Evolutionary conservation across 2,888 invertebrate species (phyloP).

Genomic region (Athalia cordata): DNA sequence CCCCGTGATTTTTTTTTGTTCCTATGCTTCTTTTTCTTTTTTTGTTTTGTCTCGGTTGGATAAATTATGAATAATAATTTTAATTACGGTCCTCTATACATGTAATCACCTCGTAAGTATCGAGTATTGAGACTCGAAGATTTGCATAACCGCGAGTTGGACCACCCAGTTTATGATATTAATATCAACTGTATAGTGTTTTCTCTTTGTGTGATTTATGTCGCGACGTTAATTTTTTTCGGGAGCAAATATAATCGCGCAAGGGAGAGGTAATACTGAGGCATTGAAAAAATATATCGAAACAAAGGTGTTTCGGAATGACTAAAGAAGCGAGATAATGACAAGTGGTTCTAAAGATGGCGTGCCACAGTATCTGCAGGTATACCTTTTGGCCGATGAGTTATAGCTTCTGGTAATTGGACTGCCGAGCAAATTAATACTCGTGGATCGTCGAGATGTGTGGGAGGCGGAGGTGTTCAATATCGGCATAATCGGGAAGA

Average conservation of each 20-base stretch:
- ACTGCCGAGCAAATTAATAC: conserved; percentile 50
- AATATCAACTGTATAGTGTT: conserved; percentile 9
- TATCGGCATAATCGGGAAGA: background rate
- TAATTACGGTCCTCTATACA: background rate
- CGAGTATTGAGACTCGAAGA: background rate
- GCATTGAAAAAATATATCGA: background rate
- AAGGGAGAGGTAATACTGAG: conserved; percentile 48
- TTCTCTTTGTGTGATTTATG: conserved; percentile 33
- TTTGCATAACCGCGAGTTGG: background rate
- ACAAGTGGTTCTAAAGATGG: conserved; percentile 41
- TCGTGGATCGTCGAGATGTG: conserved; percentile 1
- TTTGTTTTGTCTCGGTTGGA: too few relatives aligned
- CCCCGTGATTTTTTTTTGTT: background rate
- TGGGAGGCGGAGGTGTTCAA: conserved; percentile 18
- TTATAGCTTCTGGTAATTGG: conserved; percentile 50
- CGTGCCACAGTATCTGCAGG: background rate
- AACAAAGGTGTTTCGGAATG: conserved; percentile 37
- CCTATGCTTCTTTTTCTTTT: too few relatives aligned
- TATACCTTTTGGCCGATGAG: conserved; percentile 41
- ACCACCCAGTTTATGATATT: conserved; percentile 32
- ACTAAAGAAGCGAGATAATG: conserved; percentile 45
- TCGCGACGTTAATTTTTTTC: conserved; percentile 30
- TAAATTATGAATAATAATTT: conserved; percentile 1
- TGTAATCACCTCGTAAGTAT: background rate
- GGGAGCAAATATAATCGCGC: conserved; percentile 54